Percentiles rank a stretch among this genome's conserved stretches.
Conservation (phyloP, 2,113 vertebrate species). For the Bombycilla garrulus region DNA sequence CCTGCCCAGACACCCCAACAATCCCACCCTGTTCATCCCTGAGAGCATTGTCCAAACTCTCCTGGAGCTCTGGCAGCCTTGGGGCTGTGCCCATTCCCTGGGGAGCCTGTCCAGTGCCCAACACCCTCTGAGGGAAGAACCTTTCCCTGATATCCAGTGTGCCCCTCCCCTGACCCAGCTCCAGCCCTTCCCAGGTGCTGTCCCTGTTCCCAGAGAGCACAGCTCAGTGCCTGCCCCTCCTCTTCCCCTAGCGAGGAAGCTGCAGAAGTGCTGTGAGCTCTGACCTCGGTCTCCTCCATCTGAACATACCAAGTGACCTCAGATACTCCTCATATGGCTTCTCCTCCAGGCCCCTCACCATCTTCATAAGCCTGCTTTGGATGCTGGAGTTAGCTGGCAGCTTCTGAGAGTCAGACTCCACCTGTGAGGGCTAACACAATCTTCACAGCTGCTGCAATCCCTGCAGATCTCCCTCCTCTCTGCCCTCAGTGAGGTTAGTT, state of each 20-base stretch:
- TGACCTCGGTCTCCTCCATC: background rate
- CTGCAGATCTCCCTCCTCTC: background rate
- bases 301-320: background rate
- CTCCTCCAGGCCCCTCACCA: background rate
- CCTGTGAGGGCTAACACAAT: background rate
- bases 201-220: background rate
- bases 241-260: fast-evolving
- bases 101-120: background rate
- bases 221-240: background rate
- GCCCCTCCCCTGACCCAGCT: fast-evolving
- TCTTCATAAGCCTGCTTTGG: background rate
- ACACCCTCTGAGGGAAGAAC: background rate
- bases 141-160: fast-evolving
- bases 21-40: background rate
- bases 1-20: background rate
- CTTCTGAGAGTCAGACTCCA: background rate
- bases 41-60: fast-evolving
- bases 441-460: background rate
- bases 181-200: fast-evolving
- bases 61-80: background rate
- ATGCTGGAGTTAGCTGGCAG: background rate
- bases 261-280: background rate
- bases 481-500: background rate
- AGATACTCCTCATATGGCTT: background rate
- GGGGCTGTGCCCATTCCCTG: background rate